Evolutionary conservation across 2,797 vertebrate species (phyloP).

Genomic region (Megalops cyprinoides): DNA sequence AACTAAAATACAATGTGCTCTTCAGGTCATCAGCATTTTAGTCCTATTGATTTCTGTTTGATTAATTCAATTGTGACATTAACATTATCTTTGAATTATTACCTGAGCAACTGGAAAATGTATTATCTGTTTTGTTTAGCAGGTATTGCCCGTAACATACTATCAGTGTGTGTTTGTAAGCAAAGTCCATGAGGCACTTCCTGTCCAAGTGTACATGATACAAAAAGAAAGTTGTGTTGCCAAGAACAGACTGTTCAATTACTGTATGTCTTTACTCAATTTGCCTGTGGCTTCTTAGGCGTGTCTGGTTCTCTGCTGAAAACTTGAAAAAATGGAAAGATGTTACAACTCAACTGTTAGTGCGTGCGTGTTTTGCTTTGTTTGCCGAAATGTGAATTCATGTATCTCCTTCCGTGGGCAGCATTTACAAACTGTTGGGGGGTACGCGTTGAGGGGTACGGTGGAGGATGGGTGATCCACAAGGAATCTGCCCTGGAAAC

Average conservation of each 20-base stretch:
- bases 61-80: slow-evolving; percentile 23
- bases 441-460: slow-evolving; percentile 28
- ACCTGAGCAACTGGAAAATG: neutral
- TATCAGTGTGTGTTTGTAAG: slow-evolving; percentile 17
- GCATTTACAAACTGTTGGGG: slow-evolving; percentile 48
- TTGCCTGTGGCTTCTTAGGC: slow-evolving; percentile 17
- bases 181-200: neutral
- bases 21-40: slow-evolving; percentile 5
- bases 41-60: slow-evolving; percentile 17
- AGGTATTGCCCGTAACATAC: slow-evolving; percentile 10
- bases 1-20: neutral
- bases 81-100: neutral
- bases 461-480: neutral
- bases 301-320: slow-evolving; percentile 33
- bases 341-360: slow-evolving; percentile 36
- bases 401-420: slow-evolving; percentile 46
- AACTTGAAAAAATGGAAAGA: slow-evolving; percentile 36
- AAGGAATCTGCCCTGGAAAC: neutral
- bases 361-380: slow-evolving; percentile 25
- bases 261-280: slow-evolving; percentile 23
- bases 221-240: slow-evolving; percentile 30
- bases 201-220: slow-evolving; percentile 8
- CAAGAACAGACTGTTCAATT: slow-evolving; percentile 13
- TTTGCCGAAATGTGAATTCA: slow-evolving; percentile 36
- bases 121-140: slow-evolving; percentile 13